phyloP scores from a whole-genome alignment of 1,140 invertebrate genomes.

The Pinna nobilis region DNA sequence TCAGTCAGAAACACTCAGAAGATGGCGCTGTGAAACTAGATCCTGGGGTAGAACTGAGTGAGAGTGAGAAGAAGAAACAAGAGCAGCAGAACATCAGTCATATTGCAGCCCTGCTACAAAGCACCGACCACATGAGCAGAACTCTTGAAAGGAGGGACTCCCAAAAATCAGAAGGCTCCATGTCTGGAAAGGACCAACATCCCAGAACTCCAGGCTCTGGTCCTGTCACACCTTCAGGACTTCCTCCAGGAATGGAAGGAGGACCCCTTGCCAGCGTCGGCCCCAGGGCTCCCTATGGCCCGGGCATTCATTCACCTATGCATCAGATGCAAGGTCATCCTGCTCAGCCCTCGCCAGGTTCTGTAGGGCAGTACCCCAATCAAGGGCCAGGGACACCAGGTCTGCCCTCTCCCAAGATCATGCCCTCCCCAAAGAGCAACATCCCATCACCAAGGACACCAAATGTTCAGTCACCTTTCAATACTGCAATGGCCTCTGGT shows the following conservation, averaged over 20 bases:
- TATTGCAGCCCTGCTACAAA: constrained; percentile 63
- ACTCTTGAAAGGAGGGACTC: constrained; percentile 39
- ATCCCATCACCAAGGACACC: constrained; percentile 67
- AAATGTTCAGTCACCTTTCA: constrained; percentile 58
- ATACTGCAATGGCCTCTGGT: too few relatives aligned
- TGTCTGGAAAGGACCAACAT: constrained; percentile 32
- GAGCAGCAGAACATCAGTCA: constrained; percentile 52
- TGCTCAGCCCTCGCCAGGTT: constrained; percentile 36
- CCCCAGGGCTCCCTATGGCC: constrained; percentile 45
- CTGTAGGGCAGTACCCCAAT: constrained; percentile 35
- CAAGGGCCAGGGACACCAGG: constrained; percentile 40
- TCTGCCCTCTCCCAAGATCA: constrained; percentile 59
- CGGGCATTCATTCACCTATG: constrained; percentile 44
- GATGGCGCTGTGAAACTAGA: constrained; percentile 29
- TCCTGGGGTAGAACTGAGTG: constrained; percentile 20
- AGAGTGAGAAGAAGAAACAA: constrained; percentile 47
- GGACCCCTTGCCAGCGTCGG: constrained; percentile 37
- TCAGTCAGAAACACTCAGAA: constrained; percentile 73
- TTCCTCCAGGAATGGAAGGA: constrained; percentile 24
- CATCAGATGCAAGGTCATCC: constrained; percentile 29
- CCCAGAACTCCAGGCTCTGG: constrained; percentile 35
- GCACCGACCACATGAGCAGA: constrained; percentile 41
- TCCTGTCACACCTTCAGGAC: constrained; percentile 47
- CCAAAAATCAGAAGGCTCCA: constrained; percentile 36
- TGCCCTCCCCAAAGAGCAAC: constrained; percentile 61